These are phyloP conservation scores for Pentalonia nigronervosa DNA, from an alignment of 1,140 invertebrate genomes.

Conservation along the genomic window DNA sequence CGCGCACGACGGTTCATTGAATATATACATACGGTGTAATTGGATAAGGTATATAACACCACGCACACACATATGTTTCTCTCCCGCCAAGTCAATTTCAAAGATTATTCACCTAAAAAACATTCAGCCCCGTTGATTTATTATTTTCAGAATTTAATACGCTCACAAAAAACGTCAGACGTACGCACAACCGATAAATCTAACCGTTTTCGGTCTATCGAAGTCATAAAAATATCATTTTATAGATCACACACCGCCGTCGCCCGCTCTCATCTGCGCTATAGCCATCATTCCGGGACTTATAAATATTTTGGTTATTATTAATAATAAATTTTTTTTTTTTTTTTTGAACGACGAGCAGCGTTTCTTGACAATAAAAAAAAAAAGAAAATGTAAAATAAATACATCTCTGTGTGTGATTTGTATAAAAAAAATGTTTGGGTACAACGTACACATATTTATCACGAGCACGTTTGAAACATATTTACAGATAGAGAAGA, in stretches of 20 bases:
- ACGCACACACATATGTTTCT: constrained; percentile 24
- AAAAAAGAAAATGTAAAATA: constrained; percentile 15
- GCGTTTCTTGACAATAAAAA: not conserved
- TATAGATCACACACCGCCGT: constrained; percentile 6
- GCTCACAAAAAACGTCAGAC: constrained; percentile 52
- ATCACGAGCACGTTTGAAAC: constrained; percentile 5
- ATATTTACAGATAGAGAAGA: constrained; percentile 2
- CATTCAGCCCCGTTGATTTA: constrained; percentile 37
- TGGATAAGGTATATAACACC: constrained; percentile 40
- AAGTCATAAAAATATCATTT: constrained; percentile 31
- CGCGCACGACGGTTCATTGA: not conserved
- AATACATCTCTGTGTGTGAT: not conserved
- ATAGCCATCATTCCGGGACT: not conserved
- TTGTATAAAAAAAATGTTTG: not conserved
- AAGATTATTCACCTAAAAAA: constrained; percentile 50
- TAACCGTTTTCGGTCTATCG: constrained; percentile 38
- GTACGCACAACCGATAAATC: constrained; percentile 35
- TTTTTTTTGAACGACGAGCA: not conserved
- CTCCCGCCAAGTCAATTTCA: constrained; percentile 39
- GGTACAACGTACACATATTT: not conserved
- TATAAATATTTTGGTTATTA: constrained; percentile 2
- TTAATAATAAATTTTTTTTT: not conserved
- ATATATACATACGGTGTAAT: constrained; percentile 33
- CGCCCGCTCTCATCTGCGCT: not conserved
- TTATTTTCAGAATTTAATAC: constrained; percentile 45